Evolutionary conservation across 2,797 vertebrate genomes (phyloP).

Genomic region (Momotus momota): DNA sequence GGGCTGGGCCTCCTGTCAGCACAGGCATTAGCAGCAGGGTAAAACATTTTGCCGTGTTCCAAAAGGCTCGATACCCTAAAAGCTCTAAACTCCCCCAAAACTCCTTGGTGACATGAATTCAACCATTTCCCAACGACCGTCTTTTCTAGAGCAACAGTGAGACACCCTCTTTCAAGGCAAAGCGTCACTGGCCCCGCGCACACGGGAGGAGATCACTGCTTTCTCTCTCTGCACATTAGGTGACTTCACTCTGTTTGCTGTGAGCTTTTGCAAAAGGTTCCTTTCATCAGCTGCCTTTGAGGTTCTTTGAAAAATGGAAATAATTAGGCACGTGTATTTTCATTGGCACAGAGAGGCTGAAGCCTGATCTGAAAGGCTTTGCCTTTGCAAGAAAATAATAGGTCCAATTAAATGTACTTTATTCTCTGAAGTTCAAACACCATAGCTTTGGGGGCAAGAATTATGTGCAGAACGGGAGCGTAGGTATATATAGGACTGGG

Average conservation of each 20-base stretch:
- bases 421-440: constrained; percentile 76
- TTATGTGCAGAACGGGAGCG: constrained; percentile 33
- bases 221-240: constrained; percentile 33
- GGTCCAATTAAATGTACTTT: constrained; percentile 76
- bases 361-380: constrained; percentile 75
- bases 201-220: constrained; percentile 30
- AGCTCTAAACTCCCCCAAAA: background rate
- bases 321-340: constrained; percentile 78
- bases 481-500: background rate
- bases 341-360: constrained; percentile 68
- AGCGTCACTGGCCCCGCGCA: background rate
- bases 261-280: constrained; percentile 70
- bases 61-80: background rate
- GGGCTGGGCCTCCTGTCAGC: background rate
- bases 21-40: background rate
- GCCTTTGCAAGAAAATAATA: constrained; percentile 72
- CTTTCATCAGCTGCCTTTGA: constrained; percentile 78
- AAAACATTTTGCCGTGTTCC: background rate
- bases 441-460: constrained; percentile 62
- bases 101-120: background rate
- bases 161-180: background rate
- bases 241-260: constrained; percentile 68
- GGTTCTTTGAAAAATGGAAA: constrained; percentile 77
- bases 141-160: background rate
- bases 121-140: background rate